Evolutionary conservation across 2,888 invertebrate genomes (phyloP).

Genomic region (Serrognathus titanus): DNA sequence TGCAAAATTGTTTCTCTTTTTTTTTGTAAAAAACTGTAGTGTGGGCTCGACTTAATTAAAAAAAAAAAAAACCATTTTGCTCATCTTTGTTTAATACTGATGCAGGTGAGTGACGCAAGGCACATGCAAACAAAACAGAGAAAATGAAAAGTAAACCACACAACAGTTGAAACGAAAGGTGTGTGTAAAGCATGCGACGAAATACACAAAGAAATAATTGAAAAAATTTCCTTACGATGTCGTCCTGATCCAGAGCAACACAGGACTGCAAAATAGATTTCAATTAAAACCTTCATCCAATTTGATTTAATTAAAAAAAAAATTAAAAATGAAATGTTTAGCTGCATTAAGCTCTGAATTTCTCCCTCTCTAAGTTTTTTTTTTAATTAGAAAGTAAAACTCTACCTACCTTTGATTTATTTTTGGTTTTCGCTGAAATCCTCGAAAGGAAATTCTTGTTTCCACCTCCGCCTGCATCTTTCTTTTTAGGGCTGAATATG

Average conservation of each 20-base stretch:
- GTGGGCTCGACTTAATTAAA: too few species aligned
- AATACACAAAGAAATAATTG: constrained; percentile 24
- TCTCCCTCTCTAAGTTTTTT: too few species aligned
- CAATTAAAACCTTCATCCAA: constrained; percentile 1
- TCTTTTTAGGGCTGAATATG: constrained; percentile 74
- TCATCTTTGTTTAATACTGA: too few species aligned
- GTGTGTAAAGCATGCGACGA: constrained; percentile 15
- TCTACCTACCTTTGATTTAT: constrained; percentile 59
- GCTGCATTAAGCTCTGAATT: too few species aligned
- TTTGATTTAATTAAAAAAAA: neutral
- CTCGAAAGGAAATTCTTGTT: constrained; percentile 54
- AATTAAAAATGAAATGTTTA: too few species aligned
- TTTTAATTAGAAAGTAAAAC: neutral
- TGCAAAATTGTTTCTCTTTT: neutral
- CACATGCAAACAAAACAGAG: neutral
- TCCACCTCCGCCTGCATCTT: constrained; percentile 47
- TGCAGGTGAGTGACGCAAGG: neutral
- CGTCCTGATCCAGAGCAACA: constrained; percentile 52
- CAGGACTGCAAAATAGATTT: constrained; percentile 54
- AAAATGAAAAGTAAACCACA: neutral
- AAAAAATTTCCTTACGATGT: constrained; percentile 44
- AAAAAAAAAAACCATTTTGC: too few species aligned
- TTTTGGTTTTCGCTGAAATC: constrained; percentile 61
- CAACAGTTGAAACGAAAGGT: constrained; percentile 6
- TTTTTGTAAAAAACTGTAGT: too few species aligned